Evolutionary conservation across 2,888 invertebrate genomes (phyloP), one percentile per base, ranked within the genome.

Genomic region (Orchesellides sinensis): DNA sequence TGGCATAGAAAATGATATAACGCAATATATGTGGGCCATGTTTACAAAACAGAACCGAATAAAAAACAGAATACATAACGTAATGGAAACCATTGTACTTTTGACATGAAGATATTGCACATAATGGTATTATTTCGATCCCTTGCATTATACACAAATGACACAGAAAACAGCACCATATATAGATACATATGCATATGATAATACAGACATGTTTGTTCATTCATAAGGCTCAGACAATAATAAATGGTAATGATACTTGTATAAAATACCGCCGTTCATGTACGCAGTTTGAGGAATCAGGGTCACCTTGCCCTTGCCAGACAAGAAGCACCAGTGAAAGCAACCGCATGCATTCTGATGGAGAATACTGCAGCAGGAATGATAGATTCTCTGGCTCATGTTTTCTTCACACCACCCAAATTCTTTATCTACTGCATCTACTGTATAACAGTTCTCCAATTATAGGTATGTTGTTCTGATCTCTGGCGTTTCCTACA

Each of bases 271-370:
- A 17, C 21, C 21, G 19, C 49, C 6, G 6, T 59, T 21, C 32
- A 56, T 17, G 8, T 65, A 59, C 68, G 56, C 77, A 68, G 56
- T 63, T 78, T 25, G 47, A 70, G 45, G 35, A 45, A 78, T 56
- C 70, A 70, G 79, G 70, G 79, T 79, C 79, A 79, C 79, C 79
- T 79, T 79, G 70, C 29, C 49, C 29, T 32, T 79, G 63, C 63
- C 70, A 79, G 40, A 63, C 35, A 35, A 47, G 29, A 47, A 29
- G 47, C 47, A 47, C n/a, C n/a, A 40, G 40, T 14, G 40, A 40
- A 40, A 40, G 52, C 52, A 52, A 17, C 17, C 10, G 21, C 27
- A 59, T 49, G 4, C 49, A 27, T n/a, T 59, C 17, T 2, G 10
- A 1, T 2, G 25, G 27, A 59, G 29, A 27, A 56, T 14, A 27